Percentiles rank a stretch among this genome's conserved stretches.
phyloP scores from a whole-genome alignment of 2,888 invertebrate species.

The Leucophenga maculata region DNA sequence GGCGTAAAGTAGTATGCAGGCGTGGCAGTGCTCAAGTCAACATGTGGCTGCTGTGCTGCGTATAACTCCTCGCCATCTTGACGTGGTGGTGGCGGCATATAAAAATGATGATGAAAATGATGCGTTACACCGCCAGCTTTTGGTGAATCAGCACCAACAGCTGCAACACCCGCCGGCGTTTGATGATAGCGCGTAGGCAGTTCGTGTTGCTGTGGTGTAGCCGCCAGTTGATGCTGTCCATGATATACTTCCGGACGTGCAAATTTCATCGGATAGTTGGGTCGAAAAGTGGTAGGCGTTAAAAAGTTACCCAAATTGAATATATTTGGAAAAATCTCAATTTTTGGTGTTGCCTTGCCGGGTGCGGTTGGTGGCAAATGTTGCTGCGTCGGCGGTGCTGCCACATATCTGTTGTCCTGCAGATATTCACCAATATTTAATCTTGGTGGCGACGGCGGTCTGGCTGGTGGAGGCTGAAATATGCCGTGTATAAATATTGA shows the following conservation, averaged over 20 bases:
- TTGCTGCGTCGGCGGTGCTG: not conserved
- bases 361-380: not conserved
- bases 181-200: conserved; percentile 11
- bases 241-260: conserved; percentile 47
- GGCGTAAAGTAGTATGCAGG: not conserved
- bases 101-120: conserved; percentile 72
- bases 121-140: conserved; percentile 55
- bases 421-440: conserved; percentile 70
- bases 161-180: not conserved
- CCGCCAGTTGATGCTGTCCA: not conserved
- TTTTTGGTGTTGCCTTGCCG: conserved; percentile 51
- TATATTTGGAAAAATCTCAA: conserved; percentile 56
- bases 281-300: conserved; percentile 68
- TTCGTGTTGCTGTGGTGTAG: conserved; percentile 25
- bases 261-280: conserved; percentile 60
- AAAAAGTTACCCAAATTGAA: conserved; percentile 50
- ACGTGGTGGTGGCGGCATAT: conserved; percentile 54
- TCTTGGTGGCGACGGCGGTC: conserved; percentile 36
- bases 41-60: conserved; percentile 29
- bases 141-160: conserved; percentile 44
- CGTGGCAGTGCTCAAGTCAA: not conserved
- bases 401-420: conserved; percentile 37
- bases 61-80: not conserved
- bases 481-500: conserved; percentile 60
- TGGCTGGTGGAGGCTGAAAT: conserved; percentile 49